Evolutionary conservation across 2,113 vertebrate genomes (phyloP), one percentile per base, ranked within the genome.

Genomic region (Calidris pugnax): DNA sequence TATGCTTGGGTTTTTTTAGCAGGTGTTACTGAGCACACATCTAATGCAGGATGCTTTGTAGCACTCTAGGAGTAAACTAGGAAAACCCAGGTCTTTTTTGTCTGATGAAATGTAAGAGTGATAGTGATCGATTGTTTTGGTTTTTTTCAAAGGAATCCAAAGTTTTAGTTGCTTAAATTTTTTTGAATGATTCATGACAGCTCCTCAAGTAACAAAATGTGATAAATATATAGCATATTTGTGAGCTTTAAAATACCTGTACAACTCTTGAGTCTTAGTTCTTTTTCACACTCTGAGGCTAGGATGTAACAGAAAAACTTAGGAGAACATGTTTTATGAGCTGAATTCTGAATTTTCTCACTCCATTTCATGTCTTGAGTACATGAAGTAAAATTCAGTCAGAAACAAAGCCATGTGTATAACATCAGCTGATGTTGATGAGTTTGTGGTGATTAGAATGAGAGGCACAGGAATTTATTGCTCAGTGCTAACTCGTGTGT

Each of bases 1-100:
- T 1, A 0, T 0, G 2, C 20, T 2, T 12, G 24, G 12, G 2
- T 7, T 22, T 82, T 82, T 83, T 48, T 45, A 51, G 33, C 11
- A 26, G 68, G 9, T 1, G 2, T 26, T 56, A 21, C 41, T 66
- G 69, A 60, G 62, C 39, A 20, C 13, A 9, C 9, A 28, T 21
- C 32, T 66, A n/a, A 18, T 27, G 27, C 53, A 23, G 35, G 15
- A 4, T 62, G 24, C 43, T 78, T 59, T 30, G 50, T 82, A 68
- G 55, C 47, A 27, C 35, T 12, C 14, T 22, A 35, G 24, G 26
- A 32, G 27, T 43, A 68, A 47, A 28, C 32, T 59, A 18, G 32
- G 10, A 74, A 62, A 82, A 33, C 27, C 16, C 7, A 2, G 27
- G n/a, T 59, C 24, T 17, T 57, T 89, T 68, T 57, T 13, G 6